Conservation (phyloP, 2,797 vertebrate genomes). For the Aldrovandia affinis region DNA sequence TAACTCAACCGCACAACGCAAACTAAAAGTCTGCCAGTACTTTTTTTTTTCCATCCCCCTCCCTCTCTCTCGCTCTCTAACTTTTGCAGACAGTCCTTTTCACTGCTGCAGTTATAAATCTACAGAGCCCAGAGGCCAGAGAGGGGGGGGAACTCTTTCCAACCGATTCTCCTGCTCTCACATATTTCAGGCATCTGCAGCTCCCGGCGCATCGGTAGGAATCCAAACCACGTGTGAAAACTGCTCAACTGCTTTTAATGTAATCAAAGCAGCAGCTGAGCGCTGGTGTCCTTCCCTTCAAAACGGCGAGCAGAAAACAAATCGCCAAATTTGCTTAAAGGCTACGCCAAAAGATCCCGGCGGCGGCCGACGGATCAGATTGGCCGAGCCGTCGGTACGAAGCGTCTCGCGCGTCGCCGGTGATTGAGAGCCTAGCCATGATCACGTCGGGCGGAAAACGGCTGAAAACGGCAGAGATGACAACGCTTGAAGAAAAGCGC, state of each 20-base stretch:
- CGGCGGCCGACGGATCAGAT: neutral
- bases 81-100: slow-evolving; percentile 50
- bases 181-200: neutral
- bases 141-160: neutral
- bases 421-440: neutral
- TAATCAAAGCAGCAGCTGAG: slow-evolving; percentile 53
- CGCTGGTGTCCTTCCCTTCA: slow-evolving; percentile 34
- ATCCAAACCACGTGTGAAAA: slow-evolving; percentile 24
- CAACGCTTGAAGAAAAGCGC: neutral
- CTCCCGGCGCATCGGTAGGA: neutral
- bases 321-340: neutral
- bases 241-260: slow-evolving; percentile 48
- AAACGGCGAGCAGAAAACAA: neutral
- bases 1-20: slow-evolving; percentile 44
- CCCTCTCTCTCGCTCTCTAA: neutral
- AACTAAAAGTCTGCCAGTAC: slow-evolving; percentile 35
- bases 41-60: slow-evolving; percentile 32
- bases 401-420: neutral
- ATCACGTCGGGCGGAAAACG: neutral
- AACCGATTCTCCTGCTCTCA: neutral
- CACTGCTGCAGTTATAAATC: slow-evolving; percentile 60
- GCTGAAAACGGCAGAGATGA: neutral
- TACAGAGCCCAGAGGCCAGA: slow-evolving; percentile 38
- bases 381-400: neutral
- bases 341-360: neutral